Base-by-base conservation (phyloP, 2,888 invertebrate genomes). In the Graphium colonna region DNA sequence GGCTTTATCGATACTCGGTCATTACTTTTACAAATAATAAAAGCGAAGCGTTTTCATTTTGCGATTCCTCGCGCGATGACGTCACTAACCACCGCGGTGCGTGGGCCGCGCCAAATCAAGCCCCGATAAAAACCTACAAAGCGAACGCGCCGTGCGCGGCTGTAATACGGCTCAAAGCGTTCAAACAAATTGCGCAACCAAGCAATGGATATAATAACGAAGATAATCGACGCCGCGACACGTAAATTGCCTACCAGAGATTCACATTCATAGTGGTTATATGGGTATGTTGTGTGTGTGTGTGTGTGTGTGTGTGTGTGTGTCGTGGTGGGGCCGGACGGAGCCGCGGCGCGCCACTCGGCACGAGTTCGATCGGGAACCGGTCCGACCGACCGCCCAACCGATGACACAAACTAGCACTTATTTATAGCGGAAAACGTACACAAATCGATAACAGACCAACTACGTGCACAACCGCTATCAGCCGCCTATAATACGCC, bases 401-500 rank as follows among this genome's bases (percentile, higher is more conserved):
- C 64, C 76, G 78, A 79, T 82, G 82, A 83, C 80, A 84, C 82
- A 85, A 85, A 86, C 79, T 80, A 68, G 75, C 71, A 77, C 79
- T 83, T 86, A 86, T 85, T 85, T 82, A 82, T 81, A 85, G 85
- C 77, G 75, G 69, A 79, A 82, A 85, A 84, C 78, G 78, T 83
- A 84, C 69, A 86, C 82, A 84, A 86, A 87, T 86, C 85, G 82
- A 86, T 86, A 87, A 79, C 71, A 78, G 67, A 58, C 58, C 63
- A 65, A 65, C 69, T 71, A 72, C 68, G 62, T 74, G 68, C 73
- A 72, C 67, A 69, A 71, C 62, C 64, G 63, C 59, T 59, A 65
- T 56, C 60, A 58, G 57, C 63, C 63, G 51, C 62, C 28, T n/a
- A n/a, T n/a, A n/a, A n/a, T n/a, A n/a, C n/a, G n/a, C n/a, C n/a